phyloP scores from a whole-genome alignment of 64 coral and sea anemone genomes.

The Astreopora myriophthalma region DNA sequence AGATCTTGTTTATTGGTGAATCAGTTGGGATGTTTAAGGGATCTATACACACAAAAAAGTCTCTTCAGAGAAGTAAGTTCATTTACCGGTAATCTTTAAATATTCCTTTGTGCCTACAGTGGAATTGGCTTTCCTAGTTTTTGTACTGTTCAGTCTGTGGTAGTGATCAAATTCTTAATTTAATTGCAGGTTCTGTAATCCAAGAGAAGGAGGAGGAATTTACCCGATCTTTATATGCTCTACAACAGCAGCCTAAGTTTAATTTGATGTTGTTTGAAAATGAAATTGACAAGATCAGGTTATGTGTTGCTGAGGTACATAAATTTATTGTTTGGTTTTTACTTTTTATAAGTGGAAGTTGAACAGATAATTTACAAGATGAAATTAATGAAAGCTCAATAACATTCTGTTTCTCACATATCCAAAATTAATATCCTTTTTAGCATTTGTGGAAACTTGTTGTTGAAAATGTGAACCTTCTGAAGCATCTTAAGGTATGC shows the following conservation, averaged over 20 bases:
- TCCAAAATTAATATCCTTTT: too few species aligned
- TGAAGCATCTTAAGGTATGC: slow-evolving; percentile 86
- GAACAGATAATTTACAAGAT: neutral
- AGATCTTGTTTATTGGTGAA: slow-evolving; percentile 97
- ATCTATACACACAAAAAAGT: slow-evolving; percentile 56
- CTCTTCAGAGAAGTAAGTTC: slow-evolving; percentile 12
- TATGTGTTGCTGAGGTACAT: slow-evolving; percentile 91
- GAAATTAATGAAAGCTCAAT: neutral
- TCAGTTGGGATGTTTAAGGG: slow-evolving; percentile 97
- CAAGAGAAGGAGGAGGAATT: slow-evolving; percentile 86
- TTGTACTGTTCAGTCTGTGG: neutral
- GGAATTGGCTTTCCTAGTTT: neutral
- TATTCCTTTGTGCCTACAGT: too few species aligned
- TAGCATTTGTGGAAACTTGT: slow-evolving; percentile 97
- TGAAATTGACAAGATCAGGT: slow-evolving; percentile 96
- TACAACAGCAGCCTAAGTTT: slow-evolving; percentile 77
- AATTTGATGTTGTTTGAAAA: slow-evolving; percentile 86
- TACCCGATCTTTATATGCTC: slow-evolving; percentile 72
- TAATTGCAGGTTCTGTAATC: slow-evolving; percentile 64
- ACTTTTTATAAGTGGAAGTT: neutral
- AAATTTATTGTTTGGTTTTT: neutral
- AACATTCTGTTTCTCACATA: neutral
- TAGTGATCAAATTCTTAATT: neutral
- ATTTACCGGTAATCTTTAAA: neutral
- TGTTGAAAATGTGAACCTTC: slow-evolving; percentile 84